These are phyloP conservation scores for Phataginus tetradactyla DNA, from an alignment of 2,797 vertebrate genomes.

Conservation along the genomic window DNA sequence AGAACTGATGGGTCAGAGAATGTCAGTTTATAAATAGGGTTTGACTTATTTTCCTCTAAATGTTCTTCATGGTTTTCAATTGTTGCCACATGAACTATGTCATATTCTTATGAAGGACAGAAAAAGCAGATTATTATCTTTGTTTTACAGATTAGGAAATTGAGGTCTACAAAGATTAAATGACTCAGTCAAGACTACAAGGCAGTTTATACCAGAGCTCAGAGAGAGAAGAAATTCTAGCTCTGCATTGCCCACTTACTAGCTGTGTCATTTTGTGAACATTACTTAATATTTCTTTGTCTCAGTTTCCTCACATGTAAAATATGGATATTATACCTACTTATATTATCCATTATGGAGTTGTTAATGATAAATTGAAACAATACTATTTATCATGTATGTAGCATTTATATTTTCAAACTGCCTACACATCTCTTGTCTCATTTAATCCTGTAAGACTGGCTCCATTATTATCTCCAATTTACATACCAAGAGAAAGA, in stretches of 20 bases:
- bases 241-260: not conserved
- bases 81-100: not conserved
- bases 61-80: slow-evolving; percentile 22
- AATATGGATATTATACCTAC: slow-evolving; percentile 8
- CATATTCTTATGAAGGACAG: slow-evolving; percentile 3
- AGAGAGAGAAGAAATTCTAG: slow-evolving; percentile 4
- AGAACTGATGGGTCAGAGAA: slow-evolving; percentile 41
- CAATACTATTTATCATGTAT: slow-evolving; percentile 26
- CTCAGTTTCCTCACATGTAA: slow-evolving; percentile 37
- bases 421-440: not conserved
- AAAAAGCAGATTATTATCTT: slow-evolving; percentile 11
- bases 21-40: slow-evolving; percentile 18
- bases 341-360: slow-evolving; percentile 29
- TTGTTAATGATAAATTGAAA: slow-evolving; percentile 47
- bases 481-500: slow-evolving; percentile 11
- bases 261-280: slow-evolving; percentile 14
- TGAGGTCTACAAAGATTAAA: slow-evolving; percentile 16
- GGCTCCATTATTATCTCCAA: slow-evolving; percentile 14
- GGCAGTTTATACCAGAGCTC: not conserved
- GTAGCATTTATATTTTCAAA: slow-evolving; percentile 41
- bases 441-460: slow-evolving; percentile 20
- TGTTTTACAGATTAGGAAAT: slow-evolving; percentile 48
- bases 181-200: slow-evolving; percentile 3
- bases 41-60: slow-evolving; percentile 45
- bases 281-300: slow-evolving; percentile 17